Evolutionary conservation across 2,888 invertebrate genomes (phyloP).

Genomic region (Strigamia transsilvanica): DNA sequence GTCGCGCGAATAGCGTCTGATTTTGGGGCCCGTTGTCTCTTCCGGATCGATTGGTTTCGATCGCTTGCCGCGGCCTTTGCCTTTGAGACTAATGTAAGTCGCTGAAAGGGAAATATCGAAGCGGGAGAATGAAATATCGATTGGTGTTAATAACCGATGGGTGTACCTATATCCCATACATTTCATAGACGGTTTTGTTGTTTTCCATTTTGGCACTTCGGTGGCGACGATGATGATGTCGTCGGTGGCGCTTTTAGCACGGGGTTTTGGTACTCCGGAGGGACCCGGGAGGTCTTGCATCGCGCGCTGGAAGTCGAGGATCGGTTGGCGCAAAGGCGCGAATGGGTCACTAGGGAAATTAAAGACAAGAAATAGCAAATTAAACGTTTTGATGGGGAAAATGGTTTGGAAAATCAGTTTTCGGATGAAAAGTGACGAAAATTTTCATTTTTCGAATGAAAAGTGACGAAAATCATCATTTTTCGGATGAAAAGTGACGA

Average conservation of each 20-base stretch:
- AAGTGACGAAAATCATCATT: no score
- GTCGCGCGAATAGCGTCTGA: neutral
- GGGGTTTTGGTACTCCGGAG: neutral
- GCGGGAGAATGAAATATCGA: neutral
- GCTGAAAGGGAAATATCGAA: neutral
- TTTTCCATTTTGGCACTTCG: neutral
- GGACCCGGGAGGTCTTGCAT: conserved; percentile 49
- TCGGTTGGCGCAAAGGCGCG: conserved; percentile 43
- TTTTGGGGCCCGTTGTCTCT: neutral
- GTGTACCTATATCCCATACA: conserved; percentile 3
- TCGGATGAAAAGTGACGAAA: no score
- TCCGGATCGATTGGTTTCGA: neutral
- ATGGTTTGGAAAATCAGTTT: no score
- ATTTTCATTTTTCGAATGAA: no score
- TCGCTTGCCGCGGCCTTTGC: neutral
- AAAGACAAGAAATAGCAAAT: neutral
- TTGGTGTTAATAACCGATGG: neutral
- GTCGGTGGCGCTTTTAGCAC: neutral
- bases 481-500: neutral
- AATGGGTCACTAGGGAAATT: conserved; percentile 7
- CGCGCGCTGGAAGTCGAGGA: neutral
- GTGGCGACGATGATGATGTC: neutral
- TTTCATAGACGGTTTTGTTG: neutral
- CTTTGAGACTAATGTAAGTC: neutral
- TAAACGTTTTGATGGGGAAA: no score